Percentiles rank a stretch among this genome's conserved stretches.
Evolutionary conservation across 2,888 invertebrate genomes (phyloP).

Genomic region (Tetragnatha montana): DNA sequence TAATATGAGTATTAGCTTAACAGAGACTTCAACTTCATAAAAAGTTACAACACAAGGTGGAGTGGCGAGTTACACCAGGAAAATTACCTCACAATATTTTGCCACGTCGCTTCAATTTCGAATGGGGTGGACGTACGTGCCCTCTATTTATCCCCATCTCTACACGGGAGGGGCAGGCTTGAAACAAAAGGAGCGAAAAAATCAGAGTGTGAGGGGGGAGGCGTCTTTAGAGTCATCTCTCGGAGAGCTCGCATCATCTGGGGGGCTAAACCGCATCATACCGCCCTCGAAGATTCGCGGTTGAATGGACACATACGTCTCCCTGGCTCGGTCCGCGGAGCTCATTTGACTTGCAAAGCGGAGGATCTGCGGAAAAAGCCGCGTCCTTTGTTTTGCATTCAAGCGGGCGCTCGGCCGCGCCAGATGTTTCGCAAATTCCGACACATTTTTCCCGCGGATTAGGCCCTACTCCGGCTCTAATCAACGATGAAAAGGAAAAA

Average conservation of each 20-base stretch:
- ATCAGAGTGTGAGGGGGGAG: slow-evolving; percentile 10
- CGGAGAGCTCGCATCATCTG: slow-evolving; percentile 19
- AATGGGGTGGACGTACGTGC: too few species aligned
- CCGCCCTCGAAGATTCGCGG: slow-evolving; percentile 48
- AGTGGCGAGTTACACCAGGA: too few species aligned
- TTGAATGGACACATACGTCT: slow-evolving; percentile 48
- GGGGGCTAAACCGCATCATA: slow-evolving; percentile 50
- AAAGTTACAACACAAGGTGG: too few species aligned
- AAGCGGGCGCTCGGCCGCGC: slow-evolving; percentile 53
- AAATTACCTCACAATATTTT: too few species aligned
- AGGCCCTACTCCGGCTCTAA: slow-evolving; percentile 26
- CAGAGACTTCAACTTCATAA: too few species aligned
- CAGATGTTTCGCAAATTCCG: slow-evolving; percentile 61
- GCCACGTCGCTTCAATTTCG: too few species aligned
- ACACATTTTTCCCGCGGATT: slow-evolving; percentile 58
- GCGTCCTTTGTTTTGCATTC: slow-evolving; percentile 61
- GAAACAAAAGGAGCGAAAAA: slow-evolving; percentile 25
- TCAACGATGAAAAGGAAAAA: slow-evolving; percentile 46
- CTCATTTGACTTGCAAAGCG: slow-evolving; percentile 65
- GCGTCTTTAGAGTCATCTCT: slow-evolving; percentile 49
- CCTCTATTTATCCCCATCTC: too few species aligned
- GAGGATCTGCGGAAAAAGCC: slow-evolving; percentile 41
- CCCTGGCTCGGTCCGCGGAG: slow-evolving; percentile 39
- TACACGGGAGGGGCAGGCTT: not conserved
- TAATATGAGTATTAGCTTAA: too few species aligned